Percentiles rank a stretch among this genome's conserved stretches.
phyloP scores from a whole-genome alignment of 2,113 vertebrate species.

The Cichladusa arquata region DNA sequence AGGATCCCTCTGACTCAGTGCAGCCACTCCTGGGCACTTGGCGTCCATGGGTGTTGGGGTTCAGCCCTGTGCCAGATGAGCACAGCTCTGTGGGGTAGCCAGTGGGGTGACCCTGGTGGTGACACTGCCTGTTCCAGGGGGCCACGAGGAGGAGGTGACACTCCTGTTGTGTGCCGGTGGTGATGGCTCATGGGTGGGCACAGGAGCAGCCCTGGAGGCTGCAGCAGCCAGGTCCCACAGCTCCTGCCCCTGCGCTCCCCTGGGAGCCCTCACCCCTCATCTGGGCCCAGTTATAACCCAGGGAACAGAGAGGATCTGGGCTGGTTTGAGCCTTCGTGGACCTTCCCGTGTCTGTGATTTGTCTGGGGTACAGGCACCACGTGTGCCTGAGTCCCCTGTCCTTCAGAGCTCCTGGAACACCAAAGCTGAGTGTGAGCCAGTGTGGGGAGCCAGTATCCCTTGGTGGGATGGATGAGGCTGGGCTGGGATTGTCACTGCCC shows the following conservation, averaged over 20 bases:
- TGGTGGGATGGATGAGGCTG: background rate
- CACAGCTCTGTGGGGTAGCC: background rate
- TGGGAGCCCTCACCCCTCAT: background rate
- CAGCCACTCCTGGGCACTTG: background rate
- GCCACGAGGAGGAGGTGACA: background rate
- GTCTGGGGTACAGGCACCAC: background rate
- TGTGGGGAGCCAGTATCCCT: background rate
- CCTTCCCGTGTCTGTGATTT: accelerated
- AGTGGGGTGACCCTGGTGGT: background rate
- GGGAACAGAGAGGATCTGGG: background rate
- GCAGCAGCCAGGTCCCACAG: background rate
- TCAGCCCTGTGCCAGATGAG: background rate
- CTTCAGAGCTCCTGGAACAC: background rate
- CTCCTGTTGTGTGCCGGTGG: background rate
- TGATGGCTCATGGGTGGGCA: accelerated
- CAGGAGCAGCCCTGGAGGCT: background rate
- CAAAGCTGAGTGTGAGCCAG: accelerated
- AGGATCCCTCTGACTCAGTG: background rate
- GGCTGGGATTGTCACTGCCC: background rate
- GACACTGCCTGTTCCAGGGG: background rate
- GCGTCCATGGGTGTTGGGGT: accelerated
- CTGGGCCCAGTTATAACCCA: background rate
- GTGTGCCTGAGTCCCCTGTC: background rate
- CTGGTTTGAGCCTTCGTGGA: background rate
- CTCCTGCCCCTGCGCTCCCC: background rate